Evolutionary conservation across 2,888 invertebrate genomes (phyloP).

Genomic region (Itoplectis maculator): DNA sequence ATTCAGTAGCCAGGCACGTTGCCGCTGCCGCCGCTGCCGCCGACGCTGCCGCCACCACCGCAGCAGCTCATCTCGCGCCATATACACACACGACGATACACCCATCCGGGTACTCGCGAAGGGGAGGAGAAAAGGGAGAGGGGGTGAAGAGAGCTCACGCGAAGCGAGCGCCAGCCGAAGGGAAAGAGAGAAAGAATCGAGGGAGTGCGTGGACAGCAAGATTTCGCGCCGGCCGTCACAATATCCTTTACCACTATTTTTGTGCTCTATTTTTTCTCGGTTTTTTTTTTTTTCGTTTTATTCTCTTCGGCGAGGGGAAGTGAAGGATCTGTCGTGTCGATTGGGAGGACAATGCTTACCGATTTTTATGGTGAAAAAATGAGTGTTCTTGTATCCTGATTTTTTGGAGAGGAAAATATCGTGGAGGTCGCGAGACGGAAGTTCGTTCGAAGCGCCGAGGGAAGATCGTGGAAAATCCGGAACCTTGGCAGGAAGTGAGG

Average conservation of each 20-base stretch:
- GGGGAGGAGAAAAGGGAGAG: constrained; percentile 1
- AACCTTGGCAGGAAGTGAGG: neutral
- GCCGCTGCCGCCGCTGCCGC: constrained; percentile 40
- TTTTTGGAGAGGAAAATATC: too few relatives aligned
- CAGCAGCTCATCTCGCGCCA: constrained; percentile 15
- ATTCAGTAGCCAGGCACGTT: constrained; percentile 68
- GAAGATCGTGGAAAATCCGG: neutral
- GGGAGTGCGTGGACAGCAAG: neutral
- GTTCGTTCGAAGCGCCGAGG: neutral
- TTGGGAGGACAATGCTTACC: too few relatives aligned
- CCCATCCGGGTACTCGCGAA: constrained; percentile 12
- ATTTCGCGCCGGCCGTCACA: neutral
- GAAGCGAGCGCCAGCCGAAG: constrained; percentile 13
- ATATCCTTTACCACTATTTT: constrained; percentile 31
- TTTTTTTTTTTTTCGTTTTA: neutral
- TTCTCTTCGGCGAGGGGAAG: neutral
- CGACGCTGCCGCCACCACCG: neutral
- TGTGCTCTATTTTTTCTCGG: neutral
- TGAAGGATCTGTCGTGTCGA: too few relatives aligned
- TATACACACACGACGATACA: constrained; percentile 21
- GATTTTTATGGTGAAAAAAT: too few relatives aligned
- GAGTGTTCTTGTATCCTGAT: too few relatives aligned
- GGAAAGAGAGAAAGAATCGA: constrained; percentile 28
- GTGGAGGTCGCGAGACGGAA: neutral
- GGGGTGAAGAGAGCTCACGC: neutral